phyloP scores from a whole-genome alignment of 2,113 vertebrate genomes.

The Drymodes brunneopygia region DNA sequence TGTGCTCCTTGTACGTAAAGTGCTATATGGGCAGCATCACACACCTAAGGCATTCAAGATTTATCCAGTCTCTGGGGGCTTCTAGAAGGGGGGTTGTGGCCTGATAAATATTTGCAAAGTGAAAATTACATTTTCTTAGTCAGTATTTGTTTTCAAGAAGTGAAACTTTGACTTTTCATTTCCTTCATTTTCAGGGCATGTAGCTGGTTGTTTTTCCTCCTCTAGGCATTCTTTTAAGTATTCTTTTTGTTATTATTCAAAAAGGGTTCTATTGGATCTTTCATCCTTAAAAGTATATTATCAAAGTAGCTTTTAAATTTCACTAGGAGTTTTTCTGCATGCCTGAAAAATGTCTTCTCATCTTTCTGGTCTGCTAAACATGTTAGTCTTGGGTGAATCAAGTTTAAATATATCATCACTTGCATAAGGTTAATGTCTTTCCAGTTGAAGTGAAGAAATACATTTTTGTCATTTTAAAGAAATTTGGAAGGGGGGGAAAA shows the following conservation, averaged over 20 bases:
- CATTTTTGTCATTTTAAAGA: neutral
- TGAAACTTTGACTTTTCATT: neutral
- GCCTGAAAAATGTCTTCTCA: neutral
- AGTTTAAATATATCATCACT: conserved; percentile 6
- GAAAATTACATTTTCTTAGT: neutral
- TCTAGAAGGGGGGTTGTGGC: neutral
- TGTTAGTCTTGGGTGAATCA: neutral
- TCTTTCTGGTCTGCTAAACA: neutral
- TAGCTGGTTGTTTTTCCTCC: neutral
- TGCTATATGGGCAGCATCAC: rapidly evolving
- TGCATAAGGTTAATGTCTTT: neutral
- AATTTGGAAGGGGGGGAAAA: neutral
- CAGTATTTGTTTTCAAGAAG: neutral
- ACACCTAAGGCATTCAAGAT: neutral
- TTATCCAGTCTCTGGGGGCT: neutral
- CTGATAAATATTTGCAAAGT: neutral
- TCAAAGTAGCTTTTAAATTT: neutral
- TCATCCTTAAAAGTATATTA: neutral
- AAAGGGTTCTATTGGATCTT: neutral
- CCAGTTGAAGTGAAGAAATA: neutral
- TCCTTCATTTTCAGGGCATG: neutral
- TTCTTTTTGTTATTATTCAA: neutral
- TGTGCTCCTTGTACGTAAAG: neutral
- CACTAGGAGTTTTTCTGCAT: neutral
- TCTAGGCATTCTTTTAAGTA: neutral